Percentiles rank a stretch among this genome's conserved stretches.
Evolutionary conservation across 2,797 vertebrate species (phyloP).

Genomic region (Eulemur coronatus): DNA sequence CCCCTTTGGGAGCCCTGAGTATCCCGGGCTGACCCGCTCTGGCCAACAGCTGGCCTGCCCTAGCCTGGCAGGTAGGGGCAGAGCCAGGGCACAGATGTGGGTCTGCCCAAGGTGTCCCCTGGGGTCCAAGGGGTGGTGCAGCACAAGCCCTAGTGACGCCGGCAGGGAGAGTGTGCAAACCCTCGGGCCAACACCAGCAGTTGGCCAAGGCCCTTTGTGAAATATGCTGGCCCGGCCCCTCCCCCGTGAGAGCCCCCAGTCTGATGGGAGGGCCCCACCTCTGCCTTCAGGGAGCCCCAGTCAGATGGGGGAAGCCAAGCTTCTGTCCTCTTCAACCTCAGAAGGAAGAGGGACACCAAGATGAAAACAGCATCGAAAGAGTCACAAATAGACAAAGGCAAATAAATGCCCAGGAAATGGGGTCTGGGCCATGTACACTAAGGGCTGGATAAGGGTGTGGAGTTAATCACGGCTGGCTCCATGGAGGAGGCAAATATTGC

Average conservation of each 20-base stretch:
- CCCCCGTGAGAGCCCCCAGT: not conserved
- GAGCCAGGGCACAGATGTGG: accelerated
- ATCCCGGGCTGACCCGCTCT: not conserved
- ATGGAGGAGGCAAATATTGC: not conserved
- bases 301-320: not conserved
- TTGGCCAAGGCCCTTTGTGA: not conserved
- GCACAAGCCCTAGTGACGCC: not conserved
- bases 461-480: not conserved
- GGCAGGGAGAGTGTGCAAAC: accelerated
- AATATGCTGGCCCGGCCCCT: not conserved
- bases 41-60: not conserved
- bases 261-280: not conserved
- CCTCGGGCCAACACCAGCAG: not conserved
- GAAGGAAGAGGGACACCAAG: not conserved
- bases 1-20: not conserved
- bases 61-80: not conserved
- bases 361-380: not conserved
- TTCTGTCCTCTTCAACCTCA: not conserved
- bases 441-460: not conserved
- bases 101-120: accelerated
- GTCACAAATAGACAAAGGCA: not conserved
- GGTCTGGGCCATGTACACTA: not conserved
- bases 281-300: not conserved
- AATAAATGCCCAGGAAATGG: not conserved
- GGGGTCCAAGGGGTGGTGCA: accelerated